Conservation (phyloP, 1,140 invertebrate genomes). For the Apocrypta bakeri region DNA sequence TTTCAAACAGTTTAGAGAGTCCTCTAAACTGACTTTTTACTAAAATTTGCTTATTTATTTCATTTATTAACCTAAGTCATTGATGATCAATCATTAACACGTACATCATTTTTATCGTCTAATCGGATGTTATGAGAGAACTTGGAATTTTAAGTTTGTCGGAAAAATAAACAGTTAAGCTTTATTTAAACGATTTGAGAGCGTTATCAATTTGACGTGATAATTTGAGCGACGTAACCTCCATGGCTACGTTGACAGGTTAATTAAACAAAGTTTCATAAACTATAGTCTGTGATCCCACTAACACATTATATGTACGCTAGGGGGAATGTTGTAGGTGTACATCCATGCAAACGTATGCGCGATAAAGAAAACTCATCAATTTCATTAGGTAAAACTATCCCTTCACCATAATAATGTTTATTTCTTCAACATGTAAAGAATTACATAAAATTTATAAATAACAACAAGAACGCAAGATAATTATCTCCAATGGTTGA, state of each 20-base stretch:
- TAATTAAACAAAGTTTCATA: background rate
- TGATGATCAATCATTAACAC: background rate
- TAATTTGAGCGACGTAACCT: background rate
- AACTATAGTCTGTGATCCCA: background rate
- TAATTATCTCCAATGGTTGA: constrained; percentile 11
- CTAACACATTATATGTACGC: no score
- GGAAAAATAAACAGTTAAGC: no score
- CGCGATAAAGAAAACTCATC: background rate
- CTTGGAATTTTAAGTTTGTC: no score
- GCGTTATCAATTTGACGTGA: no score
- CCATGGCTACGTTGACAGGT: background rate
- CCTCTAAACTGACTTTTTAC: no score
- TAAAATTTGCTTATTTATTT: background rate
- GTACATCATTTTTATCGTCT: no score
- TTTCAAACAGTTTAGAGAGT: no score
- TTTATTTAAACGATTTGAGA: no score
- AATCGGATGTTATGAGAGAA: no score
- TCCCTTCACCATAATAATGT: background rate
- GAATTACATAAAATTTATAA: background rate
- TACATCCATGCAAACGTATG: background rate
- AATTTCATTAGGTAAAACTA: background rate
- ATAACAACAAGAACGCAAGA: background rate
- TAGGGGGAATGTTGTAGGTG: background rate
- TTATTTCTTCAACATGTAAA: background rate
- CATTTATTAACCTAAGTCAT: background rate